A percentile compares a stretch with the other conserved stretches of the same genome.
Evolutionary conservation across 2,113 vertebrate species (phyloP).

Genomic region (Chionomys nivalis): DNA sequence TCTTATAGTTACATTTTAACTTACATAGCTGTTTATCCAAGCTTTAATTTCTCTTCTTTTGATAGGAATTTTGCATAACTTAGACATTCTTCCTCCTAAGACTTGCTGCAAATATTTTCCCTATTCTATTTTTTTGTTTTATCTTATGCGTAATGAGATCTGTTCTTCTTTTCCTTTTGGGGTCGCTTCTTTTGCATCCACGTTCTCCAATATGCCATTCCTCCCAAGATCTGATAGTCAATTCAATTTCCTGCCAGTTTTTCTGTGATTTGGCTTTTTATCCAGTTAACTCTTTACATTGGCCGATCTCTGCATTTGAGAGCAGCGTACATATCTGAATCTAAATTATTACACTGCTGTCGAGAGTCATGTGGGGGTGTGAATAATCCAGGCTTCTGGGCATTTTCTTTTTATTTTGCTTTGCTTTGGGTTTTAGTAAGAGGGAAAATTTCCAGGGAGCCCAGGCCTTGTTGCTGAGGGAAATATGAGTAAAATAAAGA

Average conservation of each 20-base stretch:
- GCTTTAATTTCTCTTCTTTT: conserved; percentile 65
- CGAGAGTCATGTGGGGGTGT: conserved; percentile 4
- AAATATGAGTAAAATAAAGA: conserved; percentile 66
- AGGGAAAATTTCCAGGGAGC: conserved; percentile 36
- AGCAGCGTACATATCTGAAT: conserved; percentile 47
- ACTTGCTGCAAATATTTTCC: conserved; percentile 33
- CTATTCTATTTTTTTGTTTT: conserved; percentile 21
- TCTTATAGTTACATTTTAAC: conserved; percentile 54
- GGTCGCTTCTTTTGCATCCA: conserved; percentile 60
- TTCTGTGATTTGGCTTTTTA: conserved; percentile 54
- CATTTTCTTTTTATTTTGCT: conserved; percentile 17
- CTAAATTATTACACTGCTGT: conserved; percentile 36
- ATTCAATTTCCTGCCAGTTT: conserved; percentile 76
- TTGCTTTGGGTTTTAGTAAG: conserved; percentile 58
- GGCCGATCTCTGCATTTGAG: conserved; percentile 35
- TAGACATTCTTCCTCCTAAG: conserved; percentile 49
- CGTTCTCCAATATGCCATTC: conserved; percentile 55
- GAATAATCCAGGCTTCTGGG: not conserved
- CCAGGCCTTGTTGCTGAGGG: conserved; percentile 52
- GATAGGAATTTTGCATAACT: conserved; percentile 35
- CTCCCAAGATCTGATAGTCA: conserved; percentile 71
- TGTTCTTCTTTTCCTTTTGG: conserved; percentile 61
- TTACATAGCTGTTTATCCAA: conserved; percentile 56
- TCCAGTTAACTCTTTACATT: conserved; percentile 62
- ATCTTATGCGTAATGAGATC: conserved; percentile 57